These are phyloP conservation scores for Mormyrus iriodes DNA, from an alignment of 2,113 vertebrate species.

Conservation along the genomic window DNA sequence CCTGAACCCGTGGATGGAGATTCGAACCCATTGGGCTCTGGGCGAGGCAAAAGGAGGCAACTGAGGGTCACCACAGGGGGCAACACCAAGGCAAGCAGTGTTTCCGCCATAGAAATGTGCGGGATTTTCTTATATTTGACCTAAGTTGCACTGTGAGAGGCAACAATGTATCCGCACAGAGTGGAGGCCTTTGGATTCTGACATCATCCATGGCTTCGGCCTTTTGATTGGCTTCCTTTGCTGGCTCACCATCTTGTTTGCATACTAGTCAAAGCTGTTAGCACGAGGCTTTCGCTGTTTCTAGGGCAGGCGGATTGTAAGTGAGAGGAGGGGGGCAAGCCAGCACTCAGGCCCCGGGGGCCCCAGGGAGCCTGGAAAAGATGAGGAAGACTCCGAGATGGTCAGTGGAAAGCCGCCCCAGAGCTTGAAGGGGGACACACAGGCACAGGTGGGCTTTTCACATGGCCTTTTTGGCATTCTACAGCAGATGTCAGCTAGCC, in stretches of 20 bases:
- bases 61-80: constrained; percentile 82
- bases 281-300: not conserved
- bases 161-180: not conserved
- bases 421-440: constrained; percentile 54
- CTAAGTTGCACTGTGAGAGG: not conserved
- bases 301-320: constrained; percentile 80
- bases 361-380: constrained; percentile 46
- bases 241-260: not conserved
- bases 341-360: constrained; percentile 31
- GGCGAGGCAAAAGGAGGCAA: constrained; percentile 77
- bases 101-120: not conserved
- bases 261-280: not conserved
- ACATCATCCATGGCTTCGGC: not conserved
- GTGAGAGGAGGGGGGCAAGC: constrained; percentile 64
- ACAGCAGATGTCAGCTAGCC: not conserved
- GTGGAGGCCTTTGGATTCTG: not conserved
- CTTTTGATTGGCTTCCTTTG: not conserved
- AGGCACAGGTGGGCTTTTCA: constrained; percentile 55
- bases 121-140: not conserved
- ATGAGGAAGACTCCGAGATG: constrained; percentile 49
- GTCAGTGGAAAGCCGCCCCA: constrained; percentile 55
- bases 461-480: not conserved
- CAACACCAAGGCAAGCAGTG: constrained; percentile 74
- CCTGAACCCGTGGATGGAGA: constrained; percentile 52
- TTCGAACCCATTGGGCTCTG: constrained; percentile 54